These are phyloP conservation scores for Stigmatopora argus DNA, from an alignment of 2,113 vertebrate genomes.

Conservation along the genomic window DNA sequence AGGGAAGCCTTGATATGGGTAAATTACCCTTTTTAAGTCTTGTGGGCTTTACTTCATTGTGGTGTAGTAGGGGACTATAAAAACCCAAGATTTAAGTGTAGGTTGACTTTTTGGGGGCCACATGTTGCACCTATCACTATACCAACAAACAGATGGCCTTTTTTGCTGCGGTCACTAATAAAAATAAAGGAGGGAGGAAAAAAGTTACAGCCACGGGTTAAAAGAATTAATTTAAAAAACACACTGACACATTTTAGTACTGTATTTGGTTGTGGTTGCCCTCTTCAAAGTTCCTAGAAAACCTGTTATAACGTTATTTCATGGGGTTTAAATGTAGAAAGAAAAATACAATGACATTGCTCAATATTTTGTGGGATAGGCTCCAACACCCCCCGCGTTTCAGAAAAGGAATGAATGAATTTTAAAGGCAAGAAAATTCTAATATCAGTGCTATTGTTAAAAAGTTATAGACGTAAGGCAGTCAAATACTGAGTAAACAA, in stretches of 20 bases:
- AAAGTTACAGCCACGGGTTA: conserved; percentile 50
- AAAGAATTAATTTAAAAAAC: conserved; percentile 65
- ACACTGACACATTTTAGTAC: conserved; percentile 58
- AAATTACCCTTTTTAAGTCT: conserved; percentile 1
- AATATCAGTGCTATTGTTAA: background rate
- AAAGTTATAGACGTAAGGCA: background rate
- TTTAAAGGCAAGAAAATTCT: background rate
- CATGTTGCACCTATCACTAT: conserved; percentile 53
- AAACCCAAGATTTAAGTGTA: conserved; percentile 17
- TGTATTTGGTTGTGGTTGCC: conserved; percentile 59
- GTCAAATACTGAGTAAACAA: conserved; percentile 1
- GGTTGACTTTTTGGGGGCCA: conserved; percentile 56
- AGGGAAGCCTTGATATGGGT: background rate
- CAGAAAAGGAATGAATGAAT: background rate
- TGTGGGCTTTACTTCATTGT: conserved; percentile 10
- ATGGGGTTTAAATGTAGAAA: conserved; percentile 37
- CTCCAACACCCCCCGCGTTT: background rate
- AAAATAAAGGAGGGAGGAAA: conserved; percentile 8
- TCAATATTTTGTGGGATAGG: background rate
- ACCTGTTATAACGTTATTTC: conserved; percentile 45
- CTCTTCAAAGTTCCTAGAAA: conserved; percentile 38
- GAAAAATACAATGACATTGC: conserved; percentile 14
- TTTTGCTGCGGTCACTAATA: conserved; percentile 41
- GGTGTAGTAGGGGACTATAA: conserved; percentile 31
- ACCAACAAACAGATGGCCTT: conserved; percentile 49